Percentiles rank a stretch among this genome's conserved stretches.
Evolutionary conservation across 2,113 vertebrate species (phyloP).

Genomic region (Mionectes macconnelli): DNA sequence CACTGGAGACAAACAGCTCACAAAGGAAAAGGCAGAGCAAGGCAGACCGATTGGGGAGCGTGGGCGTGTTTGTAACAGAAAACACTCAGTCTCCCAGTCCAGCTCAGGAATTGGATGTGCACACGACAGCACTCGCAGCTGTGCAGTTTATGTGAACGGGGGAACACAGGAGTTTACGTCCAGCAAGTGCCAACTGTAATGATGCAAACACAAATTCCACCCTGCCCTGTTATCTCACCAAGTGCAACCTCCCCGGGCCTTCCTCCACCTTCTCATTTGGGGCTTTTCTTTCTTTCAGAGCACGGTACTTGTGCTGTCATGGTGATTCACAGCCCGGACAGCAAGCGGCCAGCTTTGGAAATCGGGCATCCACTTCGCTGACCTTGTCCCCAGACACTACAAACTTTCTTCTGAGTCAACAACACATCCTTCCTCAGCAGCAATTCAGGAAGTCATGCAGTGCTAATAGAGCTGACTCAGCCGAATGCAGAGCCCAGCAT

Average conservation of each 20-base stretch:
- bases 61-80: neutral
- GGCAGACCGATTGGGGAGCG: neutral
- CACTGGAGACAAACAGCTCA: neutral
- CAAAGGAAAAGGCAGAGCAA: neutral
- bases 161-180: neutral
- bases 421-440: neutral
- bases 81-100: neutral
- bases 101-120: neutral
- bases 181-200: neutral
- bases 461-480: neutral
- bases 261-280: neutral
- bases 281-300: neutral
- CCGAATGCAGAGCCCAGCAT: neutral
- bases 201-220: constrained; percentile 14
- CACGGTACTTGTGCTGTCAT: neutral
- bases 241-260: accelerated
- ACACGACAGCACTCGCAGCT: neutral
- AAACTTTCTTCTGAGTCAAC: constrained; percentile 1
- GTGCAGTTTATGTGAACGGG: neutral
- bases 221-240: neutral
- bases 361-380: neutral
- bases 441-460: neutral
- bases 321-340: neutral
- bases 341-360: neutral
- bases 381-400: neutral